These are phyloP conservation scores for Drosophila sp. DNA, from an alignment of 1,140 invertebrate species.

Conservation along the genomic window DNA sequence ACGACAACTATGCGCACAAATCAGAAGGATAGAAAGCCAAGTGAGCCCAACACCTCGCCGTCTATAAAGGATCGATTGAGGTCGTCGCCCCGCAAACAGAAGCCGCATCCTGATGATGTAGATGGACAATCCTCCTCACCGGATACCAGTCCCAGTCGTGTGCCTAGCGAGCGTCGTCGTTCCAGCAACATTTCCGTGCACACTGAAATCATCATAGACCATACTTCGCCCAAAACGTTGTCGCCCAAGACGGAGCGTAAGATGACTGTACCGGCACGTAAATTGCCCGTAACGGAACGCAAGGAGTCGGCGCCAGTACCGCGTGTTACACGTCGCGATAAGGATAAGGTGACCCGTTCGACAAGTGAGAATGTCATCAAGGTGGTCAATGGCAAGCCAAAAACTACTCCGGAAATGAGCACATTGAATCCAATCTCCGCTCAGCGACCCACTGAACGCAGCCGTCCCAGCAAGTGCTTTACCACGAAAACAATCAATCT, in stretches of 20 bases:
- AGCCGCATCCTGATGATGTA: constrained; percentile 58
- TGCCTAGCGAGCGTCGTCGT: constrained; percentile 71
- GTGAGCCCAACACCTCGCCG: constrained; percentile 25
- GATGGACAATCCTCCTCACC: constrained; percentile 69
- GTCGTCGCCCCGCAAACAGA: constrained; percentile 69
- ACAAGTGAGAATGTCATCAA: constrained; percentile 86
- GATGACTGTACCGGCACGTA: constrained; percentile 42
- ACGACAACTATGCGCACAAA: constrained; percentile 34
- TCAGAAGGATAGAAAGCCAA: constrained; percentile 39
- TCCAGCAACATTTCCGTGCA: constrained; percentile 81
- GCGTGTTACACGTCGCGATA: constrained; percentile 83
- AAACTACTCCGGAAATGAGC: constrained; percentile 72
- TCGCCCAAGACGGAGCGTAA: constrained; percentile 71
- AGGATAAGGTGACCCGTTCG: constrained; percentile 86
- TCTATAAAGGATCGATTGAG: constrained; percentile 75
- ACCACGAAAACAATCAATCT: constrained; percentile 84
- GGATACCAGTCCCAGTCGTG: constrained; percentile 67
- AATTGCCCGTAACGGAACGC: constrained; percentile 74
- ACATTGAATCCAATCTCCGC: constrained; percentile 44
- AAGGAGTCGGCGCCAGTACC: constrained; percentile 80
- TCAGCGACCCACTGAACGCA: constrained; percentile 34
- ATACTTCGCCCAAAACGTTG: constrained; percentile 56
- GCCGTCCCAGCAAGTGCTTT: constrained; percentile 78
- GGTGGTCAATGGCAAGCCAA: constrained; percentile 74
- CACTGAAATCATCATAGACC: constrained; percentile 81